phyloP scores from a whole-genome alignment of 2,113 vertebrate species.

The Myiozetetes cayanensis region DNA sequence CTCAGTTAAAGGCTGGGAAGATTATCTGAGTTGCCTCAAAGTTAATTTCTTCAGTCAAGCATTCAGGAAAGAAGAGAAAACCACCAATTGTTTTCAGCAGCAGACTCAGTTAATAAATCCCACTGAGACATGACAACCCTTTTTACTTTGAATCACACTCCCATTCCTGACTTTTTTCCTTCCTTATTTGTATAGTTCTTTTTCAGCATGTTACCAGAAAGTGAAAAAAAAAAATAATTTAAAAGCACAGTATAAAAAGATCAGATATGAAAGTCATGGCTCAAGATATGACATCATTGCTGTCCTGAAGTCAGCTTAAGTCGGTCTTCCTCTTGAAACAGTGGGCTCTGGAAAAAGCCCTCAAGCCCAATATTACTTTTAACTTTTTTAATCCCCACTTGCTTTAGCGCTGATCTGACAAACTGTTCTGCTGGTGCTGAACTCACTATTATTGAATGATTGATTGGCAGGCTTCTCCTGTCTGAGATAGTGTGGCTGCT shows the following conservation, averaged over 20 bases:
- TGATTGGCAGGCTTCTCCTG: not conserved
- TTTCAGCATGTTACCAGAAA: not conserved
- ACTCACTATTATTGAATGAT: not conserved
- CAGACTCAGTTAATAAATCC: not conserved
- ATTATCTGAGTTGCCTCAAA: not conserved
- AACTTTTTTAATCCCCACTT: constrained; percentile 1
- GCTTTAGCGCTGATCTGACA: not conserved
- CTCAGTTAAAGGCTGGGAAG: not conserved
- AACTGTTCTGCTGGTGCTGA: not conserved
- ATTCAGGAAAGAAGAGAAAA: not conserved
- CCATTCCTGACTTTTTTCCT: not conserved
- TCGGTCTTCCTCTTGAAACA: not conserved
- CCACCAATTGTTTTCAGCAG: not conserved
- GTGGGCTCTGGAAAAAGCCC: not conserved
- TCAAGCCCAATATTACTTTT: not conserved
- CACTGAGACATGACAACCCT: not conserved
- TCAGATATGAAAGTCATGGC: not conserved
- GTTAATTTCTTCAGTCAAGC: not conserved
- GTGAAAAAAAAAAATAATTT: not conserved
- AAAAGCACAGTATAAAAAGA: not conserved
- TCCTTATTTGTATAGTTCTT: not conserved
- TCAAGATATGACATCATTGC: not conserved
- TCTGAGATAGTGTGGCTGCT: not conserved
- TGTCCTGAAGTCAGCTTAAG: not conserved
- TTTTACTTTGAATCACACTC: not conserved